Conservation (phyloP, 2,113 vertebrate species). For the Python bivittatus region DNA sequence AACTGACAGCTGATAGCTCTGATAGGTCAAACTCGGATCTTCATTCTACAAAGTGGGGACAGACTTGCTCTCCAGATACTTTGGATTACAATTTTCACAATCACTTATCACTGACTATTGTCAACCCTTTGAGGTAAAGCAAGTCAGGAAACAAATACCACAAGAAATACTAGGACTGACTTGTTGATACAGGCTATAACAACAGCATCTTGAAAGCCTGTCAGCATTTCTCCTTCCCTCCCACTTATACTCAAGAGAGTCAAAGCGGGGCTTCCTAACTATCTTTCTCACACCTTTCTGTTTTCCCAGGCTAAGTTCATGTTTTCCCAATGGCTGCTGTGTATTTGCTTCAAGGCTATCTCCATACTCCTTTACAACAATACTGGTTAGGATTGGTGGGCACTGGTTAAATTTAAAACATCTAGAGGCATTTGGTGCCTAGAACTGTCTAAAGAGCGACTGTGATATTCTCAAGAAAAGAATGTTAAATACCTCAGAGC, state of each 20-base stretch:
- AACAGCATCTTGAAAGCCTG: background rate
- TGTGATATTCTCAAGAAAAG: background rate
- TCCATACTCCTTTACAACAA: background rate
- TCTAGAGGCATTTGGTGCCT: background rate
- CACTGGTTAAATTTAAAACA: background rate
- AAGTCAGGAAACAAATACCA: background rate
- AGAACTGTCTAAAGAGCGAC: background rate
- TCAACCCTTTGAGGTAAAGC: background rate
- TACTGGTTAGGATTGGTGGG: background rate
- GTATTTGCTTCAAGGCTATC: background rate
- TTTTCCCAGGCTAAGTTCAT: background rate
- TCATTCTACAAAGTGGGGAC: background rate
- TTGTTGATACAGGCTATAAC: background rate
- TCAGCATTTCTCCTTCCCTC: background rate
- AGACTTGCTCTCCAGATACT: background rate
- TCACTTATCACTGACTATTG: too few species aligned
- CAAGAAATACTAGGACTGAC: background rate
- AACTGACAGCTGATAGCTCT: background rate
- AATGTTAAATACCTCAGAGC: background rate
- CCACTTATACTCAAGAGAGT: background rate
- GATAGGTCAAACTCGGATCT: background rate
- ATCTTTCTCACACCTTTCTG: background rate
- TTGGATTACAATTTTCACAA: background rate
- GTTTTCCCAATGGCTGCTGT: background rate
- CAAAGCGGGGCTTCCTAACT: background rate